Conservation (phyloP, 2,113 vertebrate genomes). For the Apaloderma vittatum region DNA sequence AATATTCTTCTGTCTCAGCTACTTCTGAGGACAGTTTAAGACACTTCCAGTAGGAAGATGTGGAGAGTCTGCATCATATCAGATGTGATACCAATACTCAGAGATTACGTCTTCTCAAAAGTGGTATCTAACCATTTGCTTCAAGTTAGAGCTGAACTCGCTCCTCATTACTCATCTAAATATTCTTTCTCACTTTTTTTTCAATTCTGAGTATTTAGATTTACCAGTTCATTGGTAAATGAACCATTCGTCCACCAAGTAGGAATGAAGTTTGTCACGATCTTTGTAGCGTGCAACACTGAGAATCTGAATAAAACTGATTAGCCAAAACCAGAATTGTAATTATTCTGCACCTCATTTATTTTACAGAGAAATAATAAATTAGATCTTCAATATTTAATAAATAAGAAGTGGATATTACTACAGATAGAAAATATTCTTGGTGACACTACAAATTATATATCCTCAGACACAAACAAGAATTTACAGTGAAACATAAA, state of each 20-base stretch:
- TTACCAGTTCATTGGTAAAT: too few relatives aligned
- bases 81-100: neutral
- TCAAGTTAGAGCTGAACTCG: neutral
- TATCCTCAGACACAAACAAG: neutral
- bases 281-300: neutral
- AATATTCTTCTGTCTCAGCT: neutral
- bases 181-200: neutral
- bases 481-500: neutral
- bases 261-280: neutral
- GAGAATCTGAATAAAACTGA: neutral
- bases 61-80: neutral
- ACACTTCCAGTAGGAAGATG: fast-evolving
- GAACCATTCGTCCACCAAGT: neutral
- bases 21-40: neutral
- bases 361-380: neutral
- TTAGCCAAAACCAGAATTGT: neutral
- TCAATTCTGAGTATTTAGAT: neutral
- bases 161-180: neutral
- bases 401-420: neutral
- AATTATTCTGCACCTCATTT: neutral
- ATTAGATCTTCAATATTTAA: neutral
- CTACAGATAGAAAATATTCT: neutral
- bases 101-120: neutral
- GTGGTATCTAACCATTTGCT: neutral
- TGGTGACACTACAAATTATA: neutral